Evolutionary conservation across 2,797 vertebrate genomes (phyloP).

Genomic region (Chaetophractus vellerosus): DNA sequence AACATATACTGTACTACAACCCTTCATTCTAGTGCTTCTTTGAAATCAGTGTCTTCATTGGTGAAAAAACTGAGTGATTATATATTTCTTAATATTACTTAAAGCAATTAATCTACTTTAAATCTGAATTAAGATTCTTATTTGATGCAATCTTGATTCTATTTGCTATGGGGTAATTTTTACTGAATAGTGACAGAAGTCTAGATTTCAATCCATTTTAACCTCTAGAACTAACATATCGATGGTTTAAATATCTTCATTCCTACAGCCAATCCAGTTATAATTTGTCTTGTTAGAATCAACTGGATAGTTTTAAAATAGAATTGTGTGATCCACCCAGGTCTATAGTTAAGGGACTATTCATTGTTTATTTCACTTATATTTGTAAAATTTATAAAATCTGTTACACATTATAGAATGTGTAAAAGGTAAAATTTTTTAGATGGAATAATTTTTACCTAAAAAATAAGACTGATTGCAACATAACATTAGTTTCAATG

Average conservation of each 20-base stretch:
- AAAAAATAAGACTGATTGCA: neutral
- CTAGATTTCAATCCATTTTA: conserved; percentile 27
- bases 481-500: neutral
- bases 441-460: neutral
- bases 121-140: neutral
- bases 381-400: neutral
- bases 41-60: conserved; percentile 46
- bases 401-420: neutral
- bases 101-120: neutral
- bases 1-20: neutral
- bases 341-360: neutral
- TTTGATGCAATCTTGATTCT: neutral
- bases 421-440: neutral
- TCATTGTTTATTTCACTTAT: neutral
- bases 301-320: neutral
- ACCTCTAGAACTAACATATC: neutral
- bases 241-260: conserved; percentile 19
- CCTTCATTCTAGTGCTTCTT: neutral
- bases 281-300: neutral
- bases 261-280: neutral
- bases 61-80: neutral
- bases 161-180: neutral
- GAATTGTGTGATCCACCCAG: neutral
- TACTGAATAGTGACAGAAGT: neutral
- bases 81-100: conserved; percentile 16